Evolutionary conservation across 2,888 invertebrate genomes (phyloP), one percentile per base, ranked within the genome.

Genomic region (Epicampocera succincta): DNA sequence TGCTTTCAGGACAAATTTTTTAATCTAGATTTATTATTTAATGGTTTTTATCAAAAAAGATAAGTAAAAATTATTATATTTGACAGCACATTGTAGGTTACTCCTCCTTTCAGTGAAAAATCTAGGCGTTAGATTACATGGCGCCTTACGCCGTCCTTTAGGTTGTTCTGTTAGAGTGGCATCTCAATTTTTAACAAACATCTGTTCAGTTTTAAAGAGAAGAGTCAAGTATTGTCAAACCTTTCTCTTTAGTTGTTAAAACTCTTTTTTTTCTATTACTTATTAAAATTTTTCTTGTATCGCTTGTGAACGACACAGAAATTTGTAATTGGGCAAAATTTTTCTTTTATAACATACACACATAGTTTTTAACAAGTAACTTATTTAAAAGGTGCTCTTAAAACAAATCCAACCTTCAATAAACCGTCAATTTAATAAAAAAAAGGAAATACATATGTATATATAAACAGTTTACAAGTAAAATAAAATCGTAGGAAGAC

Each of bases 361-460:
- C 66, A 61, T 15, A 40, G 63, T 44, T 66, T 25, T 58, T 52
- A 52, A 44, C 13, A 74, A 66, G 46, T 29, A 68, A 46, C 19
- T 68, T 61, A 25, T 17, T 48, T 44, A 75, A 60, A 60, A 68
- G 61, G 61, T 80, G 63, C 56, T 61, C 13, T 72, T 11, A 46
- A 6, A 83, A 77, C 75, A 75, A 75, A 50, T 83, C 80, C 83
- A 83, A 75, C 75, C 75, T 66, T 69, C 8, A 52, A 25, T 3
- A 54, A 76, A 58, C 83, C 83, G 81, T 83, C 81, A 73, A 80
- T 66, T 76, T 73, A 61, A 17, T 58, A 44, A 71, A 8, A 71
- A 65, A 9, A 29, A 3, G 6, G 3, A 29, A 4, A 29, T 29
- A 6, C 6, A 29, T 29, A 29, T 29, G 6, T 6, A 29, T 29